Evolutionary conservation across 2,797 vertebrate genomes (phyloP).

Genomic region (Poecilia picta): DNA sequence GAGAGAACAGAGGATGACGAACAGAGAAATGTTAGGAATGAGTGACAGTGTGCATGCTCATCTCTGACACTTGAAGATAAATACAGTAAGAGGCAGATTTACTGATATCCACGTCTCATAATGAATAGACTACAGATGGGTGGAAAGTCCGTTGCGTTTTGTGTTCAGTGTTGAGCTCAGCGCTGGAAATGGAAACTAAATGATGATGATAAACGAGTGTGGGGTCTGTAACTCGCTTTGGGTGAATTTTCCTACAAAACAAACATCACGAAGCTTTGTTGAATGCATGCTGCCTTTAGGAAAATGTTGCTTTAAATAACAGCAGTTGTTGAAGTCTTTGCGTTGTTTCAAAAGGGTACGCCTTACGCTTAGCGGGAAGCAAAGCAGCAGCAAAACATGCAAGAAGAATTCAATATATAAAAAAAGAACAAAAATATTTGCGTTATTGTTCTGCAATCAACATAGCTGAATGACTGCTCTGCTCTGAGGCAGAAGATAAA

Average conservation of each 20-base stretch:
- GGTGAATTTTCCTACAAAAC: conserved; percentile 33
- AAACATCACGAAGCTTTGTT: conserved; percentile 31
- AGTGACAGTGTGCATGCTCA: conserved; percentile 5
- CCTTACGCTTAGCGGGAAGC: conserved; percentile 31
- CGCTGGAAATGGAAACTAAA: conserved; percentile 18
- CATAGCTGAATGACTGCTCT: conserved; percentile 45
- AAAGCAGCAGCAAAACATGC: conserved; percentile 15
- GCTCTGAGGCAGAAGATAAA: conserved; percentile 49
- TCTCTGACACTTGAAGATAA: conserved; percentile 12
- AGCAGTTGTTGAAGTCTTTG: background rate
- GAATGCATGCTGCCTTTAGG: conserved; percentile 18
- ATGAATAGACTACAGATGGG: conserved; percentile 6
- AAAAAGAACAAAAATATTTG: conserved; percentile 27
- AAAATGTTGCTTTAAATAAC: conserved; percentile 11
- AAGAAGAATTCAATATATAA: conserved; percentile 28
- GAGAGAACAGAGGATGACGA: conserved; percentile 31
- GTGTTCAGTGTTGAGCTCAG: conserved; percentile 7
- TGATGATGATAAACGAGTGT: conserved; percentile 48
- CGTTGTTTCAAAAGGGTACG: conserved; percentile 31
- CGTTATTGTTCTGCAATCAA: conserved; percentile 40
- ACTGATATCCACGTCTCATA: conserved; percentile 7
- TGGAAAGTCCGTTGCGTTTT: background rate
- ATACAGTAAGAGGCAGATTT: conserved; percentile 14
- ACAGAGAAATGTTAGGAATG: conserved; percentile 21
- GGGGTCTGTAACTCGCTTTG: conserved; percentile 33